phyloP scores from a whole-genome alignment of 2,113 vertebrate species.

The Xenopus laevis region DNA sequence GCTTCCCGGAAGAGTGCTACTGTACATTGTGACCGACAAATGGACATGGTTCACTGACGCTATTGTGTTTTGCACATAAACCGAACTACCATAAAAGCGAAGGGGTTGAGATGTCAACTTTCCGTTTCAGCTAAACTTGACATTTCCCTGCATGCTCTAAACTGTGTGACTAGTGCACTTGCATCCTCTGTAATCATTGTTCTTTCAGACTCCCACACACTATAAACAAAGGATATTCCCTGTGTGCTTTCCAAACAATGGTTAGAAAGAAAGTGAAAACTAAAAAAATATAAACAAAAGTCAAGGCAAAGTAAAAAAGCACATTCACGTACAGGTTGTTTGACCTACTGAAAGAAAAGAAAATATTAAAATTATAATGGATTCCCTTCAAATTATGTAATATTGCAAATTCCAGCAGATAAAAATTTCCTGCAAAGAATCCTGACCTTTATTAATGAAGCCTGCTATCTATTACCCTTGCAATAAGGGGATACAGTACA shows the following conservation, averaged over 20 bases:
- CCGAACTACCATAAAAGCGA: background rate
- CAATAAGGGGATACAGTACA: too few relatives aligned
- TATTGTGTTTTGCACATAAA: background rate
- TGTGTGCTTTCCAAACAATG: constrained; percentile 2
- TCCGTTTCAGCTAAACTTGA: background rate
- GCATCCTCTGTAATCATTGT: constrained; percentile 5
- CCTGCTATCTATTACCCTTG: too few relatives aligned
- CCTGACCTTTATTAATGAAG: too few relatives aligned
- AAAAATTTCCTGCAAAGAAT: too few relatives aligned
- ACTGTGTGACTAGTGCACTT: background rate
- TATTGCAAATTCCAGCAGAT: too few relatives aligned
- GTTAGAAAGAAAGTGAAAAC: constrained; percentile 13
- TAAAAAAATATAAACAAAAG: constrained; percentile 4
- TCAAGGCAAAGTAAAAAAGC: background rate
- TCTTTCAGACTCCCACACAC: constrained; percentile 1
- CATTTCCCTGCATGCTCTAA: background rate
- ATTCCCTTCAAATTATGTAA: too few relatives aligned
- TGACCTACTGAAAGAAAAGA: too few relatives aligned
- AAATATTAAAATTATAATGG: too few relatives aligned
- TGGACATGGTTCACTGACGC: background rate
- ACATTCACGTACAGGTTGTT: too few relatives aligned
- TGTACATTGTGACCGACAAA: background rate
- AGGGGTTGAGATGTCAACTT: constrained; percentile 2
- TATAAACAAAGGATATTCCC: constrained; percentile 16
- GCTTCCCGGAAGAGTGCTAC: constrained; percentile 7